phyloP scores from a whole-genome alignment of 2,888 invertebrate species.

The Serripes groenlandicus region DNA sequence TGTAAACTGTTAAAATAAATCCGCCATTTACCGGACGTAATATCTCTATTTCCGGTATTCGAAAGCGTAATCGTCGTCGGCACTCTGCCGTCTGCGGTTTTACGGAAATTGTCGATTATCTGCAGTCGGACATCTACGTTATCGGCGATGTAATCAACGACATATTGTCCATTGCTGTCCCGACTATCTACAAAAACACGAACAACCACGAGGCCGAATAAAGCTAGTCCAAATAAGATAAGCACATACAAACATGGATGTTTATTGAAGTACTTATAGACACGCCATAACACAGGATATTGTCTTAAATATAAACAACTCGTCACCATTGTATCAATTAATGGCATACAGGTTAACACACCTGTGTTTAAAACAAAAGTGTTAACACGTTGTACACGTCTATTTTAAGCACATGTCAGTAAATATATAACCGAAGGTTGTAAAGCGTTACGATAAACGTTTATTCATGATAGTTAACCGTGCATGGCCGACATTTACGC shows the following conservation, averaged over 20 bases:
- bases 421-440: too few relatives aligned
- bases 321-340: constrained; percentile 4
- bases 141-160: constrained; percentile 36
- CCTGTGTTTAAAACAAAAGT: too few relatives aligned
- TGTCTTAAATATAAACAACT: constrained; percentile 2
- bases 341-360: too few relatives aligned
- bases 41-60: constrained; percentile 24
- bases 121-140: constrained; percentile 18
- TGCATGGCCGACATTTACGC: too few relatives aligned
- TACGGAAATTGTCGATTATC: constrained; percentile 7
- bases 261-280: neutral
- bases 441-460: too few relatives aligned
- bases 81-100: neutral
- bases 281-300: neutral
- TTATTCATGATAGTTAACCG: too few relatives aligned
- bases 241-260: constrained; percentile 4
- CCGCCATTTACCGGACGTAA: constrained; percentile 31
- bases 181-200: neutral
- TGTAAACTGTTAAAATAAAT: constrained; percentile 42
- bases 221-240: neutral
- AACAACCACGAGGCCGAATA: neutral
- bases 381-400: too few relatives aligned
- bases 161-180: neutral
- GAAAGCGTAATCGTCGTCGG: constrained; percentile 7
- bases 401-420: too few relatives aligned